These are phyloP conservation scores for Rhamphomyia laevipes DNA, from an alignment of 2,888 invertebrate genomes.

Conservation along the genomic window DNA sequence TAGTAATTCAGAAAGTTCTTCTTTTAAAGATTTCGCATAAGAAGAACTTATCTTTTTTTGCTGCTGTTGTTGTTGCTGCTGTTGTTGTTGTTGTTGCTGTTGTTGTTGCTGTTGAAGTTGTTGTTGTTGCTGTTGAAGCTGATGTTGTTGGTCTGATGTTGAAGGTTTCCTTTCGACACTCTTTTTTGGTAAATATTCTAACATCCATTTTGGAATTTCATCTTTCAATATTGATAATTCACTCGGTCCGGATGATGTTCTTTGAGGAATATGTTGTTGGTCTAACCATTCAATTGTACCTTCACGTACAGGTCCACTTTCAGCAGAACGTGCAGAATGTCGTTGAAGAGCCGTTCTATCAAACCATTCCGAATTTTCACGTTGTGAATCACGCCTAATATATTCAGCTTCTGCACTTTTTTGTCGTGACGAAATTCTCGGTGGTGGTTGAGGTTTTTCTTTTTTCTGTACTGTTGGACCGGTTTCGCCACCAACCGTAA, in stretches of 20 bases:
- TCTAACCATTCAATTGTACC: constrained; percentile 36
- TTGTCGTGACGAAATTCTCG: constrained; percentile 16
- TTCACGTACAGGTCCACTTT: constrained; percentile 33
- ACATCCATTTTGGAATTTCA: constrained; percentile 35
- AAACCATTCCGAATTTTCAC: constrained; percentile 30
- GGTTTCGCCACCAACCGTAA: not conserved
- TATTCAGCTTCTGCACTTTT: constrained; percentile 22
- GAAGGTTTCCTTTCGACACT: constrained; percentile 24
- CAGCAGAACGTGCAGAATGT: constrained; percentile 37
- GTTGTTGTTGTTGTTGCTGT: constrained; percentile 15
- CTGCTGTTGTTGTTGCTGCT: constrained; percentile 19
- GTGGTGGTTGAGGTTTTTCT: constrained; percentile 16
- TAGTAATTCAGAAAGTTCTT: constrained; percentile 32
- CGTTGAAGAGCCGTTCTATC: constrained; percentile 36
- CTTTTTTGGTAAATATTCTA: constrained; percentile 33
- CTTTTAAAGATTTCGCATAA: constrained; percentile 31
- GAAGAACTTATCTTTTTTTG: constrained; percentile 14
- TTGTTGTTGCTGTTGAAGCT: constrained; percentile 20
- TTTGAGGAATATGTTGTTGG: constrained; percentile 28
- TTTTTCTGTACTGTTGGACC: constrained; percentile 21
- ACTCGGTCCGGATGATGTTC: constrained; percentile 37
- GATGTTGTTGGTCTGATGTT: not conserved
- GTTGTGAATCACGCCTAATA: constrained; percentile 15
- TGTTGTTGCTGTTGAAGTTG: constrained; percentile 14
- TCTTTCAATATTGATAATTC: constrained; percentile 36